A percentile compares a stretch with the other conserved stretches of the same genome.
These are phyloP conservation scores for Gallinago solitaria DNA, from an alignment of 2,797 vertebrate species.

Conservation along the genomic window DNA sequence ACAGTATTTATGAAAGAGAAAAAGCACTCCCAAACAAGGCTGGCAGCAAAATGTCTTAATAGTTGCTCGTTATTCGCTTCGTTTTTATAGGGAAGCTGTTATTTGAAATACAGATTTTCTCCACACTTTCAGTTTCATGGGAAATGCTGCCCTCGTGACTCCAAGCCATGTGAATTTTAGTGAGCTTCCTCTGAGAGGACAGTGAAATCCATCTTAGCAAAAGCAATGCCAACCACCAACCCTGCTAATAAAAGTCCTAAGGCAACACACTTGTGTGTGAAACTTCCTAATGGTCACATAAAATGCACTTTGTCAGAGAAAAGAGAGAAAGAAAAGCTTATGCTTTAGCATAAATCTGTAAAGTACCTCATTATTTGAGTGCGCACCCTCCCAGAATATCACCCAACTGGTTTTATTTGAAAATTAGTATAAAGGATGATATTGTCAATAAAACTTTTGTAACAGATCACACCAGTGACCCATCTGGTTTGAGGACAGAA, in stretches of 20 bases:
- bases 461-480: neutral
- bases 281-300: neutral
- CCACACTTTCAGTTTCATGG: neutral
- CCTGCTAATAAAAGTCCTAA: neutral
- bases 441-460: neutral
- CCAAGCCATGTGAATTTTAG: neutral
- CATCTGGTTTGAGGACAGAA: neutral
- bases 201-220: neutral
- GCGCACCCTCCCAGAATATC: neutral
- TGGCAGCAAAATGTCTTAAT: neutral
- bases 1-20: neutral
- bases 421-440: neutral
- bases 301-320: neutral
- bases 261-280: neutral
- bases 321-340: neutral
- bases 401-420: neutral
- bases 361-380: neutral
- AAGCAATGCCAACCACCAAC: neutral
- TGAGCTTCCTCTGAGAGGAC: neutral
- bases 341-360: neutral
- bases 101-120: neutral
- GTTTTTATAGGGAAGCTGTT: neutral
- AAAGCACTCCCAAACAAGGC: neutral
- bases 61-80: neutral
- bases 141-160: neutral